phyloP scores from a whole-genome alignment of 2,797 vertebrate genomes.

The Eulemur coronatus region DNA sequence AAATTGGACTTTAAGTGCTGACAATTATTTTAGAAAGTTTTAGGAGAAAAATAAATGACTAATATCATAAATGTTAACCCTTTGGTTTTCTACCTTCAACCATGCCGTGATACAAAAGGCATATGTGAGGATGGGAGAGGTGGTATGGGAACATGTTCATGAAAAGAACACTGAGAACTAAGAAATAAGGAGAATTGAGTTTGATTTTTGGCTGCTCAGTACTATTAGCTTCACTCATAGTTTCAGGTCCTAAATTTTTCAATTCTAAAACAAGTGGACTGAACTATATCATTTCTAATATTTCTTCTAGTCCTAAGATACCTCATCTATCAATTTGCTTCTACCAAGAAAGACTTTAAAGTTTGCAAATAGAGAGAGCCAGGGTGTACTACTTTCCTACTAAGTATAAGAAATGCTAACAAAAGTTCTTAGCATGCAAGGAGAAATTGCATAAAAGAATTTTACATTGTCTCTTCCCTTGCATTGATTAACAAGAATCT shows the following conservation, averaged over 20 bases:
- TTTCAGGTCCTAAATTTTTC: not conserved
- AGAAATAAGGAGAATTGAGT: not conserved
- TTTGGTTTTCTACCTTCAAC: not conserved
- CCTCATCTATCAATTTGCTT: not conserved
- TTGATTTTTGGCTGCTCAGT: not conserved
- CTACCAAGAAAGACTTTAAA: not conserved
- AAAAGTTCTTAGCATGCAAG: not conserved
- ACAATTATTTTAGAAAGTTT: not conserved
- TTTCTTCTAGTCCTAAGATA: not conserved
- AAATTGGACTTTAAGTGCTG: not conserved
- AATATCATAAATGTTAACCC: not conserved
- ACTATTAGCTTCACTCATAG: not conserved
- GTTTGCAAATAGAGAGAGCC: not conserved
- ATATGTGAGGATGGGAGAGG: fast-evolving
- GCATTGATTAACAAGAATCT: not conserved
- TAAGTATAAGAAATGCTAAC: not conserved
- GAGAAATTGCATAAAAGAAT: not conserved
- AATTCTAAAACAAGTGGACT: not conserved
- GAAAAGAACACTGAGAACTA: not conserved
- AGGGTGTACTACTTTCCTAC: not conserved
- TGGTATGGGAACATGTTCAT: fast-evolving
- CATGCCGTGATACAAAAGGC: not conserved
- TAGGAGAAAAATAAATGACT: not conserved
- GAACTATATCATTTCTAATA: not conserved
- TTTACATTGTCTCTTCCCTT: not conserved